Base-by-base conservation (phyloP, 2,888 invertebrate species). In the Meliscaeva auricollis region DNA sequence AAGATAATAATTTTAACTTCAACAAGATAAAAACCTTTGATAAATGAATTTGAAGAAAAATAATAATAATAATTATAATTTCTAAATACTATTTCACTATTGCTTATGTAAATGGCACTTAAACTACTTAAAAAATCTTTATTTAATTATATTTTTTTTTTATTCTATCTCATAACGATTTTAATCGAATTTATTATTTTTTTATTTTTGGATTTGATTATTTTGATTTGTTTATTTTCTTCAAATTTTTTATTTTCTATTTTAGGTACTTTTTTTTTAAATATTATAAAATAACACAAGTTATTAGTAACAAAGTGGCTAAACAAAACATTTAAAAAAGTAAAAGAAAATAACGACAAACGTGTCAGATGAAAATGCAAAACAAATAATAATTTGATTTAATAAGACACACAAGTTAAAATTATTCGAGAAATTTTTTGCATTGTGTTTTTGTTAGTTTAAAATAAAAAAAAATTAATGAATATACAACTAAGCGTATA, bases 101-200 rank as follows among this genome's bases (percentile, higher is more conserved):
- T 84, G 79, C 72, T 79, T 84, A 79, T 84, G 77, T 79, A 79
- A 80, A 84, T 84, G 84, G 84, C 84, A 84, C 84, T 84, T 72
- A 84, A 79, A 76, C 84, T 84, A 84, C 52, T 70, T 84, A 69
- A 72, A 70, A 56, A n/a, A 32, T 32, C 32, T 66, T 41, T 46
- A 74, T 46, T 72, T 48, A 56, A 15, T 62, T 69, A 54, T 68
- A 3, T 38, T 9, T 3, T 17, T 0, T 56, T 50, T 62, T 22
- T 52, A 22, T 17, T 60, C 32, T 56, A 46, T 58, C 32, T 38
- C 9, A 32, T 41, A 74, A 77, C 58, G 38, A 44, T 84, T 75
- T 79, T 26, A 58, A 70, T 83, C 48, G 73, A 66, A 73, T 82
- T 69, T 17, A 15, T 22, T 75, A 70, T 64, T 72, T 56, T 41